These are phyloP conservation scores for Venturia canescens DNA, from an alignment of 1,140 invertebrate species.

Conservation along the genomic window DNA sequence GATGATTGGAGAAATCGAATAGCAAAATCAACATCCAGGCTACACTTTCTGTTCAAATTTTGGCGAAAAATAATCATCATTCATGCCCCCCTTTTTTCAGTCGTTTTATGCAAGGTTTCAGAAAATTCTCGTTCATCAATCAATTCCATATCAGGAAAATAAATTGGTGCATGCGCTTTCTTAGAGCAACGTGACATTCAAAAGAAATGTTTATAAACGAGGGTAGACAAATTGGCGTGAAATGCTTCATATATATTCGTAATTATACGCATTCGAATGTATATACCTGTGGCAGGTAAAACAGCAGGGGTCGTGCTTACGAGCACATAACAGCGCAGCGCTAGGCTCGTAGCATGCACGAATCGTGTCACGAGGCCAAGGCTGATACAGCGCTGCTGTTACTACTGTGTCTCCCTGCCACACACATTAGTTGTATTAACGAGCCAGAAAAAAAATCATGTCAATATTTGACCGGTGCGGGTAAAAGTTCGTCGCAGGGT, in stretches of 20 bases:
- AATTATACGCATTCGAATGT: background rate
- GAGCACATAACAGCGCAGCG: constrained; percentile 29
- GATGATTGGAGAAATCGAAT: no score
- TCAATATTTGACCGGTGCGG: background rate
- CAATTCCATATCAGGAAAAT: no score
- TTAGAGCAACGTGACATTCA: no score
- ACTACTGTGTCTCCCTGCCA: constrained; percentile 44
- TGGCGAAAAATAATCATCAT: no score
- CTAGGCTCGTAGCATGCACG: constrained; percentile 43
- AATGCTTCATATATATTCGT: constrained; percentile 1
- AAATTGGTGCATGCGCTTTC: no score
- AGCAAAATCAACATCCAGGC: no score
- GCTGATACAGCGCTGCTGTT: constrained; percentile 48
- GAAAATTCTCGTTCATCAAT: no score
- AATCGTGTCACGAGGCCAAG: constrained; percentile 64
- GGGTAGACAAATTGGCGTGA: background rate
- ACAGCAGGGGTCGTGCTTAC: constrained; percentile 18
- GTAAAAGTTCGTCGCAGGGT: background rate
- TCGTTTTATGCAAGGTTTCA: no score
- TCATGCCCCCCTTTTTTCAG: no score
- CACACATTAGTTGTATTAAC: constrained; percentile 29
- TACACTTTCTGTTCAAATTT: no score
- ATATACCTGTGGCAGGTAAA: constrained; percentile 13
- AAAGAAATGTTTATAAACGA: no score
- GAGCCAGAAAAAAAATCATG: background rate